phyloP scores from a whole-genome alignment of 2,113 vertebrate genomes.

The Probosciger aterrimus region DNA sequence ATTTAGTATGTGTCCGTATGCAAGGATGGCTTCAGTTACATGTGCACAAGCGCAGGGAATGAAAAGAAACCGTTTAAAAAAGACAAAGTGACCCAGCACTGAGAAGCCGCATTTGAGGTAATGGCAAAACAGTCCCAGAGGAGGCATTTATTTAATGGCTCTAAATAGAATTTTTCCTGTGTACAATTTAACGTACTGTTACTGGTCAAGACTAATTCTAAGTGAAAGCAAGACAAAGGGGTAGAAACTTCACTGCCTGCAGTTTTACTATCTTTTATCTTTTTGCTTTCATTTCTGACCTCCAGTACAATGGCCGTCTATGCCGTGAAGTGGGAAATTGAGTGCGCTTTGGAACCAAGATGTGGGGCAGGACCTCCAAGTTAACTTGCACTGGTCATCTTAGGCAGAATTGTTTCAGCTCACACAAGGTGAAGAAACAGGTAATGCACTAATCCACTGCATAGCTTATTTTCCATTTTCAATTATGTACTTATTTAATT shows the following conservation, averaged over 20 bases:
- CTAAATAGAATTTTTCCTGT: neutral
- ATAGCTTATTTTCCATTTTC: neutral
- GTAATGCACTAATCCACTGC: accelerated
- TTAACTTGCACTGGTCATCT: neutral
- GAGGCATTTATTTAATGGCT: neutral
- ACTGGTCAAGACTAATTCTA: neutral
- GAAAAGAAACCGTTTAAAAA: neutral
- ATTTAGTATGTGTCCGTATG: accelerated
- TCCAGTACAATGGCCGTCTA: neutral
- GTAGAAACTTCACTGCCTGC: neutral
- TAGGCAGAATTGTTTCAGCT: neutral
- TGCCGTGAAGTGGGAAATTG: neutral
- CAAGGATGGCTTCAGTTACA: neutral
- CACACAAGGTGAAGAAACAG: neutral
- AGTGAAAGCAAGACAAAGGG: neutral
- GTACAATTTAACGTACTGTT: neutral
- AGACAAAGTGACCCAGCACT: neutral
- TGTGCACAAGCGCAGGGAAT: neutral
- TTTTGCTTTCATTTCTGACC: neutral
- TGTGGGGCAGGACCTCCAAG: neutral
- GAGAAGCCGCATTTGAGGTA: neutral
- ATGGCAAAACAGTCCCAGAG: neutral
- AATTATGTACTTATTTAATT: neutral
- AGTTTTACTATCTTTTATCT: neutral
- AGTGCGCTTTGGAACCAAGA: neutral